Evolutionary conservation across 2,888 invertebrate species (phyloP), one percentile per base, ranked within the genome.

Genomic region (Nephrocerus scutellatus): DNA sequence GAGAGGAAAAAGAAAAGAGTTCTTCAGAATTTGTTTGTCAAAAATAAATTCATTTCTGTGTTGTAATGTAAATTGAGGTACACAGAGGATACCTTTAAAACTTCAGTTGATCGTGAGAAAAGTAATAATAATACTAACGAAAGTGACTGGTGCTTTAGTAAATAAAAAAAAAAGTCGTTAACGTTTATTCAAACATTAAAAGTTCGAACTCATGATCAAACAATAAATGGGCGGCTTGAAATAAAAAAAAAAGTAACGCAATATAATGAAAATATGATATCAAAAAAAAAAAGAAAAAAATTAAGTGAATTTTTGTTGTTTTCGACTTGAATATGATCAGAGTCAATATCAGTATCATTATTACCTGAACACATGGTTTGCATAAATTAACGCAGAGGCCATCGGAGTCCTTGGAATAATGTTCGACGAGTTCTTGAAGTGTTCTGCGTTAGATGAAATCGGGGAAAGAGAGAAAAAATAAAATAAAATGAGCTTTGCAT

Each of bases 331-430:
- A 25, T 25, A 25, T 37, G 16, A 35, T 21, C 32, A 23, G 35
- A 40, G 15, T n/a, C 33, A 20, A 29, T 21, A 21, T 22, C n/a
- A 22, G 21, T n/a, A n/a, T n/a, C n/a, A 16, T 44, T 43, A 53
- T 63, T 70, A 89, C 89, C 85, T 91, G 90, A 51, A 92, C 85
- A 70, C 92, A 93, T 36, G 92, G 88, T 69, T 90, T 91, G 71
- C 84, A 84, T 53, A 98, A 79, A 67, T 95, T 93, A 46, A 98
- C 97, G 71, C 98, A 99, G 37, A 98, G 79, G 12, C 98, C 98
- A 69, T 98, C 98, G 12, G 97, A 89, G 67, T 96, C 95, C 72
- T 87, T 84, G 72, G 90, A 90, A 72, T 98, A 98, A 70, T 98
- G 95, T 58, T 92, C 91, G 30, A 97, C 96, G 38, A 98, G 79